Percentiles rank a stretch among this genome's conserved stretches.
Evolutionary conservation across 2,113 vertebrate genomes (phyloP).

Genomic region (Catharus fuscescens): DNA sequence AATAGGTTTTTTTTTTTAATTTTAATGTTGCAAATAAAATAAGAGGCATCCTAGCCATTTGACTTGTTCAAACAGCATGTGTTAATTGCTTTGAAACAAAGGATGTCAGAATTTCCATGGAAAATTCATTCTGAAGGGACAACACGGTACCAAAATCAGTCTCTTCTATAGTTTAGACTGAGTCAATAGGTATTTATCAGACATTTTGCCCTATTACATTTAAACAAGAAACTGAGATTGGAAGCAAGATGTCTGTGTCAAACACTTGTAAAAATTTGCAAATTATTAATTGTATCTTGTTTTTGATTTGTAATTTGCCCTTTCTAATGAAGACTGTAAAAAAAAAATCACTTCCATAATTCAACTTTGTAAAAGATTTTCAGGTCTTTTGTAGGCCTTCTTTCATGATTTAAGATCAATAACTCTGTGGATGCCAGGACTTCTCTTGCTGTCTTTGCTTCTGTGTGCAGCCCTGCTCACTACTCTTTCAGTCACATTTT

Average conservation of each 20-base stretch:
- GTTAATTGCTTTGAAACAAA: not conserved
- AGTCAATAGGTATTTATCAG: conserved; percentile 10
- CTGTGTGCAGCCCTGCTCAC: not conserved
- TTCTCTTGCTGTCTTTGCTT: not conserved
- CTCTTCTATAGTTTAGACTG: not conserved
- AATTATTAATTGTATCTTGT: conserved; percentile 40
- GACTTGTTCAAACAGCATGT: not conserved
- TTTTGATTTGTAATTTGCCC: not conserved
- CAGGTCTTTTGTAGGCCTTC: not conserved
- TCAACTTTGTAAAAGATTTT: not conserved
- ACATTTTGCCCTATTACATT: not conserved
- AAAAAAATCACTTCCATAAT: not conserved
- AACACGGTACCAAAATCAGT: not conserved
- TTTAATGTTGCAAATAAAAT: not conserved
- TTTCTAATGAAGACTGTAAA: not conserved
- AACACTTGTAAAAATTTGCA: conserved; percentile 28
- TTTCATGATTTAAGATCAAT: not conserved
- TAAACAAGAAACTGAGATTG: conserved; percentile 35
- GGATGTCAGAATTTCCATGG: not conserved
- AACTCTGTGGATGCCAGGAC: not conserved
- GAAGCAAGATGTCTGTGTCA: not conserved
- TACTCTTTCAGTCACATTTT: not conserved
- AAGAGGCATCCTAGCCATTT: not conserved
- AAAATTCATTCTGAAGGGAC: not conserved
- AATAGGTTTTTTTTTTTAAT: not conserved